A percentile compares a stretch with the other conserved stretches of the same genome.
These are phyloP conservation scores for Hedychridium roseum DNA, from an alignment of 2,888 invertebrate genomes.

Conservation along the genomic window DNA sequence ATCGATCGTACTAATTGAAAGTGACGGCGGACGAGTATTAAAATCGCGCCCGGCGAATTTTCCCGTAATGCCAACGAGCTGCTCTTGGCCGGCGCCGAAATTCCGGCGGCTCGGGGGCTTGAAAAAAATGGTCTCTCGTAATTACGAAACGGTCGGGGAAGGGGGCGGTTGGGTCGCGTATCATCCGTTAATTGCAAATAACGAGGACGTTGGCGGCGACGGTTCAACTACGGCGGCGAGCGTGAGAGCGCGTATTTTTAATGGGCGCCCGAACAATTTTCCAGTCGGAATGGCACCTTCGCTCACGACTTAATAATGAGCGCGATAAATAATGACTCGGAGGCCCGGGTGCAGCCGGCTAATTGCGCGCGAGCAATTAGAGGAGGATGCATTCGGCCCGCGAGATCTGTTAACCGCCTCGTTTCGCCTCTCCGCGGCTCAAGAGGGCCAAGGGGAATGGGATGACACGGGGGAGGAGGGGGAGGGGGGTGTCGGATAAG, in stretches of 20 bases:
- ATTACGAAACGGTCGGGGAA: no score
- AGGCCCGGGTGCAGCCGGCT: slow-evolving; percentile 22
- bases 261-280: slow-evolving; percentile 19
- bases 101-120: no score
- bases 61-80: no score
- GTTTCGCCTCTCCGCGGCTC: slow-evolving; percentile 6
- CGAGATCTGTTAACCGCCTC: slow-evolving; percentile 26
- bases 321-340: slow-evolving; percentile 28
- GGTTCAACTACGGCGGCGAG: no score
- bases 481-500: neutral
- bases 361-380: slow-evolving; percentile 33
- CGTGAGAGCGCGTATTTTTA: slow-evolving; percentile 13
- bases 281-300: slow-evolving; percentile 11
- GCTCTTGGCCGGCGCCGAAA: no score
- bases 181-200: no score
- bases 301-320: slow-evolving; percentile 26
- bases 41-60: no score
- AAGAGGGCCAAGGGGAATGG: neutral
- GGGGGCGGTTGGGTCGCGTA: no score
- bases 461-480: neutral
- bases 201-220: no score
- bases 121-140: no score
- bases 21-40: no score
- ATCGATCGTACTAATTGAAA: no score
- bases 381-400: slow-evolving; percentile 30